Conservation (phyloP, 2,888 invertebrate species). For the Trisateles emortualis region DNA sequence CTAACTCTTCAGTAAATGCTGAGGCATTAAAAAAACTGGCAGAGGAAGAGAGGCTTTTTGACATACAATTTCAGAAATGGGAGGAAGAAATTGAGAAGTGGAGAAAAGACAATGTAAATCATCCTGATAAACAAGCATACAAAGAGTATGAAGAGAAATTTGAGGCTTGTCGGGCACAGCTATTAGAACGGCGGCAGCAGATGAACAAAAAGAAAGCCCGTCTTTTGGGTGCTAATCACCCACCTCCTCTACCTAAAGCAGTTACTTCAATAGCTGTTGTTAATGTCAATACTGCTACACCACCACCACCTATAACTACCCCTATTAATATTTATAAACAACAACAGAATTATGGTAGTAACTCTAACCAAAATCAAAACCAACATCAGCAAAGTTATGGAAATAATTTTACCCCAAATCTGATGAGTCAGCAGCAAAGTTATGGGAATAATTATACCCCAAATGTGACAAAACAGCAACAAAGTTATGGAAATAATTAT, state of each 20-base stretch:
- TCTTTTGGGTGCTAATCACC: constrained; percentile 54
- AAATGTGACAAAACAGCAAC: constrained; percentile 34
- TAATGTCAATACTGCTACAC: constrained; percentile 53
- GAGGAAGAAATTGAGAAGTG: constrained; percentile 96
- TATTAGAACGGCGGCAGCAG: constrained; percentile 92
- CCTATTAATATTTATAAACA: constrained; percentile 45
- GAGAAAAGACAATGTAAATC: constrained; percentile 96
- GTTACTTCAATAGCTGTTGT: constrained; percentile 30
- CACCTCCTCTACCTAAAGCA: constrained; percentile 54
- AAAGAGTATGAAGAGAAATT: constrained; percentile 95
- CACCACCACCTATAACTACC: constrained; percentile 44
- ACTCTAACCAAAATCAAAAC: no score
- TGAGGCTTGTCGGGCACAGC: constrained; percentile 93
- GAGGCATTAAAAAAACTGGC: constrained; percentile 77
- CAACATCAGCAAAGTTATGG: constrained; percentile 35
- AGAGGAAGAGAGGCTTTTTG: constrained; percentile 94
- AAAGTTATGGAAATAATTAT: constrained; percentile 40
- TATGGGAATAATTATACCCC: constrained; percentile 34
- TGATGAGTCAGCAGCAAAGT: constrained; percentile 36
- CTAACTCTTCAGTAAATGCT: constrained; percentile 54
- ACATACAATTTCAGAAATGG: constrained; percentile 96
- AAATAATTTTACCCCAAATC: constrained; percentile 37
- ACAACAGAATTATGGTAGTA: no score
- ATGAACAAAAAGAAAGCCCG: constrained; percentile 90
- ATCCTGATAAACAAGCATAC: constrained; percentile 96